Base-by-base conservation (phyloP, 2,888 invertebrate species). In the Hypomecis punctinalis region DNA sequence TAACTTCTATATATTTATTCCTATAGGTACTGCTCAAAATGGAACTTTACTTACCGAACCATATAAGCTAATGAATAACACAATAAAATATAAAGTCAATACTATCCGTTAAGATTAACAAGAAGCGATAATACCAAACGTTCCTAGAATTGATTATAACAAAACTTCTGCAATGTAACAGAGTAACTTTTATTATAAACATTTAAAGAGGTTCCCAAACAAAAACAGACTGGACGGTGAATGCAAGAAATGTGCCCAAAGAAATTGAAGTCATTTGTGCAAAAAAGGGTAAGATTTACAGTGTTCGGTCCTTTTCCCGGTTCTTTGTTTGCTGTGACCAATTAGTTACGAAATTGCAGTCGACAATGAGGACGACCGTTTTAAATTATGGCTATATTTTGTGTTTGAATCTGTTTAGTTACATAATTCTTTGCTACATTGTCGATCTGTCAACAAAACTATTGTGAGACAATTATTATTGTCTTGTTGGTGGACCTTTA, bases 331-430 rank as follows among this genome's bases (percentile, higher is more conserved):
- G 73, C 68, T 71, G 62, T 55, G 64, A 70, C 69, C 74, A 79
- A 80, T 80, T 76, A 79, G 78, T 77, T 73, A 72, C 68, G 61
- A 72, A 75, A 76, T 70, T 61, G 68, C 67, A 73, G 53, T 37
- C 64, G 45, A 67, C 74, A 75, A 72, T 71, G 71, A 74, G 62
- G 40, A 65, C 60, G 40, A 35, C 0, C 51, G 43, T n/a, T 46
- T n/a, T n/a, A 40, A 53, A 40, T 53, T 53, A 53, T 33, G 52
- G 23, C 40, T 23, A 33, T 40, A 40, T 33, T 42, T 33, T n/a
- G 37, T 35, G 48, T 48, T 35, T 46, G 23, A 7, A 3, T 36
- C 23, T 45, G 6, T 33, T 9, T 3, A 23, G 23, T 23, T 2
- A 33, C 10, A 35, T 48, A 48, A 48, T 36, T 48, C 36, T 48